Evolutionary conservation across 2,888 invertebrate genomes (phyloP).

Genomic region (Tolmerus cingulatus): DNA sequence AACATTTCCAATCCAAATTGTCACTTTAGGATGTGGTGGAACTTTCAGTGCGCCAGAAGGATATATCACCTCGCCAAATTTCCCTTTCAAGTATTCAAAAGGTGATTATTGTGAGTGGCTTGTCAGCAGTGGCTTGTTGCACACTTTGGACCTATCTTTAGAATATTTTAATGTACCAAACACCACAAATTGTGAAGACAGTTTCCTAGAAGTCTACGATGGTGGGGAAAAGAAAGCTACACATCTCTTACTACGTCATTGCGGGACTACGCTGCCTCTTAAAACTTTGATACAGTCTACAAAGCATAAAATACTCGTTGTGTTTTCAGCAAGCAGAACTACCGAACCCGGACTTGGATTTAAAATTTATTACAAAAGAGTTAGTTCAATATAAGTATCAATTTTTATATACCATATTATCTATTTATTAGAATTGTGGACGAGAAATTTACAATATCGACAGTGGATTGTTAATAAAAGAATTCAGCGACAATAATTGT

Average conservation of each 20-base stretch:
- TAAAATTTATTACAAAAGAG: background rate
- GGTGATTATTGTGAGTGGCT: constrained; percentile 84
- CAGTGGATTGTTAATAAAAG: background rate
- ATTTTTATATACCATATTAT: background rate
- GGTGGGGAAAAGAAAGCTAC: constrained; percentile 53
- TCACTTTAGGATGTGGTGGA: constrained; percentile 76
- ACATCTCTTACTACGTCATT: constrained; percentile 67
- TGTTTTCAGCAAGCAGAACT: constrained; percentile 68
- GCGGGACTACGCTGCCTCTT: constrained; percentile 66
- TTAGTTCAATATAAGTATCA: background rate
- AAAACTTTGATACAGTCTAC: constrained; percentile 66
- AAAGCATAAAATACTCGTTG: constrained; percentile 70
- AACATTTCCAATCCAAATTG: background rate
- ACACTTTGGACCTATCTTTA: constrained; percentile 72
- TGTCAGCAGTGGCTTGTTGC: constrained; percentile 71
- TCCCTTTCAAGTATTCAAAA: constrained; percentile 78
- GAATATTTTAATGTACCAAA: constrained; percentile 69
- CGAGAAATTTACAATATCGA: background rate
- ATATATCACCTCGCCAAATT: constrained; percentile 78
- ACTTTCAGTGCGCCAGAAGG: constrained; percentile 70
- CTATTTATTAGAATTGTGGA: constrained; percentile 28
- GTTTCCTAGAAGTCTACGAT: constrained; percentile 60
- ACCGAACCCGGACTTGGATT: constrained; percentile 59
- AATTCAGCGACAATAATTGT: constrained; percentile 52
- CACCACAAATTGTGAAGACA: constrained; percentile 46